phyloP scores from a whole-genome alignment of 2,888 invertebrate genomes.

The Scaptomyza cyrtandrae region DNA sequence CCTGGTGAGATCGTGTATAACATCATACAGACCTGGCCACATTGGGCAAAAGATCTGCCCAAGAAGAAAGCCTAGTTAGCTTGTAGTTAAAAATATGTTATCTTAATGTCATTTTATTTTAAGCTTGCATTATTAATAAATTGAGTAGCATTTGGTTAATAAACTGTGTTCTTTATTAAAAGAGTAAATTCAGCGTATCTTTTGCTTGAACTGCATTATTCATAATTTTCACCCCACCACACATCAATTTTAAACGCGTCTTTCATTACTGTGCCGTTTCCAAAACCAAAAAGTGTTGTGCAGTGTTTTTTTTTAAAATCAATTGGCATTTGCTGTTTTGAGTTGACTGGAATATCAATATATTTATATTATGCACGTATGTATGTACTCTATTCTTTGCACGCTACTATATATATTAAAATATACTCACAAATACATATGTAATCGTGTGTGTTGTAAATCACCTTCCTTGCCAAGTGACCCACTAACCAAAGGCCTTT shows the following conservation, averaged over 20 bases:
- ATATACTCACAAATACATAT: conserved; percentile 10
- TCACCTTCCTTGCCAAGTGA: conserved; percentile 8
- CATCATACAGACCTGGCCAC: conserved; percentile 89
- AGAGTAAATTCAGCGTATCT: no score
- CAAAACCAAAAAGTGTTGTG: conserved; percentile 40
- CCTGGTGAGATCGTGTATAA: conserved; percentile 88
- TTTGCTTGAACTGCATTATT: neutral
- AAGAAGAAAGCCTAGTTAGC: conserved; percentile 4
- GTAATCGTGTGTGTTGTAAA: conserved; percentile 4
- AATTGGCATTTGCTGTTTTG: conserved; percentile 52
- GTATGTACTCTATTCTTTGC: conserved; percentile 23
- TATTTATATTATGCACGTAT: conserved; percentile 30
- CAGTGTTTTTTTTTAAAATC: conserved; percentile 31
- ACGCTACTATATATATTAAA: conserved; percentile 24
- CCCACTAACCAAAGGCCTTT: conserved; percentile 46
- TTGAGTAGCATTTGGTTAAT: neutral
- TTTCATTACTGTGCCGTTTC: conserved; percentile 33
- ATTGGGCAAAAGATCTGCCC: conserved; percentile 84
- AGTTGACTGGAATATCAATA: conserved; percentile 80
- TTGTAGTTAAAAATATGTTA: conserved; percentile 2
- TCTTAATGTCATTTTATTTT: conserved; percentile 1
- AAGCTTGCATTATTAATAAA: conserved; percentile 32
- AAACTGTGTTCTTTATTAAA: neutral
- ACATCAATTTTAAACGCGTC: conserved; percentile 24
- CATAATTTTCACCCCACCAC: conserved; percentile 2